Evolutionary conservation across 2,888 invertebrate genomes (phyloP).

Genomic region (Nycteola revayana): DNA sequence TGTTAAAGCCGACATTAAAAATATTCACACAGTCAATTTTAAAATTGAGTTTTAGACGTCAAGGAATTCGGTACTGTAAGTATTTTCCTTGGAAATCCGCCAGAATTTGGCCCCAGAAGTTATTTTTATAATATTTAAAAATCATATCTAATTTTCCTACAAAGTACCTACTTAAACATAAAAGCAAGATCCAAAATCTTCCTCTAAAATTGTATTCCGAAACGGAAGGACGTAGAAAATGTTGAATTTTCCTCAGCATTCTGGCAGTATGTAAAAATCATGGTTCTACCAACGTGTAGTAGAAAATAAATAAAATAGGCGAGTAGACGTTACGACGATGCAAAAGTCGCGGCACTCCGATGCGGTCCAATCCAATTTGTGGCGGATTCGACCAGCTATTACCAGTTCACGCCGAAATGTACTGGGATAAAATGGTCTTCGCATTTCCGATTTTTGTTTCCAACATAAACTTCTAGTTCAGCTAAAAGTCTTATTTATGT

Average conservation of each 20-base stretch:
- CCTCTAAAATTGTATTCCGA: slow-evolving; percentile 9
- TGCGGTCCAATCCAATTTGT: slow-evolving; percentile 64
- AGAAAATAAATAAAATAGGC: slow-evolving; percentile 43
- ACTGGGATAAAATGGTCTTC: slow-evolving; percentile 13
- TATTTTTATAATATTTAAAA: too few relatives aligned
- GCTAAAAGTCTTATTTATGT: too few relatives aligned
- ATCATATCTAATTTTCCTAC: too few relatives aligned
- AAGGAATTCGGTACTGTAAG: too few relatives aligned
- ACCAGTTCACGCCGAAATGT: slow-evolving; percentile 40
- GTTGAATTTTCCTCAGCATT: slow-evolving; percentile 16
- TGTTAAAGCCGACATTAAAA: too few relatives aligned
- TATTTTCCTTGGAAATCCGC: too few relatives aligned
- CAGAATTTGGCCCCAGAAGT: too few relatives aligned
- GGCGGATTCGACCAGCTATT: slow-evolving; percentile 57
- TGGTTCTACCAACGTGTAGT: slow-evolving; percentile 10
- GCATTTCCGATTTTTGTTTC: slow-evolving; percentile 6
- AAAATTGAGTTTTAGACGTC: too few relatives aligned
- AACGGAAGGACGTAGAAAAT: not conserved
- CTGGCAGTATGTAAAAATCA: slow-evolving; percentile 21
- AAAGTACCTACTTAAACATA: too few relatives aligned
- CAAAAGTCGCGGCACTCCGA: slow-evolving; percentile 46
- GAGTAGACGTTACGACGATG: slow-evolving; percentile 41
- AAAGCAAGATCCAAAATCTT: slow-evolving; percentile 4
- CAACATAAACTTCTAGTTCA: slow-evolving; percentile 1
- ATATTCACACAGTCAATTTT: too few relatives aligned